These are phyloP conservation scores for Theocolax elegans DNA, from an alignment of 1,140 invertebrate species.

Conservation along the genomic window DNA sequence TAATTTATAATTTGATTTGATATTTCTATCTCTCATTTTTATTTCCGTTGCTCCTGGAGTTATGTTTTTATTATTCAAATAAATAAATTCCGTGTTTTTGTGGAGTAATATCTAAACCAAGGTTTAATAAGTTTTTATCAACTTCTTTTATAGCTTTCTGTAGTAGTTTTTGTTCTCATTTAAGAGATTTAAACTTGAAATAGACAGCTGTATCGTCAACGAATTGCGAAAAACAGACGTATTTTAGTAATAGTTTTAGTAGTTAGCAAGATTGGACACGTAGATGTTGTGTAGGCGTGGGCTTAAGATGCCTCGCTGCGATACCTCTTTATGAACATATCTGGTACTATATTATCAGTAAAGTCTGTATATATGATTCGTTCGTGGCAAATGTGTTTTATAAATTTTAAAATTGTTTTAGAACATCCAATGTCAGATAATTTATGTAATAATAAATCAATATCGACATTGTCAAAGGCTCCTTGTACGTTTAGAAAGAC, in stretches of 20 bases:
- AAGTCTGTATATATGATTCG: not conserved
- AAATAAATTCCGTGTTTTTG: not conserved
- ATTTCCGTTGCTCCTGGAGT: not conserved
- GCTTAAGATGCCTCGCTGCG: no score
- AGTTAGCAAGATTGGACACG: not conserved
- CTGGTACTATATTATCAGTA: not conserved
- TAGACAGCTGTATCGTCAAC: constrained; percentile 13
- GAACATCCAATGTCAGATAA: no score
- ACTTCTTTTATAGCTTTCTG: no score
- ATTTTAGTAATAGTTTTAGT: not conserved
- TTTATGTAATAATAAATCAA: no score
- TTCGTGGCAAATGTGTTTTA: not conserved
- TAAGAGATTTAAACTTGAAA: not conserved
- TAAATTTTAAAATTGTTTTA: constrained; percentile 1
- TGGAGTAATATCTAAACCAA: not conserved
- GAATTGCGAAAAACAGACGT: not conserved
- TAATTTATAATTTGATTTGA: not conserved
- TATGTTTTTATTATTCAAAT: not conserved
- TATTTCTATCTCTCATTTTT: not conserved
- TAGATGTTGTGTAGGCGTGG: not conserved
- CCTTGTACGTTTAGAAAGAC: no score
- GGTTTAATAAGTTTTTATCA: not conserved
- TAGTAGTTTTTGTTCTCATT: no score
- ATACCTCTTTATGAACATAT: not conserved
- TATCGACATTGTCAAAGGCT: no score